Conservation (phyloP, 2,113 vertebrate genomes). For the Morone saxatilis region DNA sequence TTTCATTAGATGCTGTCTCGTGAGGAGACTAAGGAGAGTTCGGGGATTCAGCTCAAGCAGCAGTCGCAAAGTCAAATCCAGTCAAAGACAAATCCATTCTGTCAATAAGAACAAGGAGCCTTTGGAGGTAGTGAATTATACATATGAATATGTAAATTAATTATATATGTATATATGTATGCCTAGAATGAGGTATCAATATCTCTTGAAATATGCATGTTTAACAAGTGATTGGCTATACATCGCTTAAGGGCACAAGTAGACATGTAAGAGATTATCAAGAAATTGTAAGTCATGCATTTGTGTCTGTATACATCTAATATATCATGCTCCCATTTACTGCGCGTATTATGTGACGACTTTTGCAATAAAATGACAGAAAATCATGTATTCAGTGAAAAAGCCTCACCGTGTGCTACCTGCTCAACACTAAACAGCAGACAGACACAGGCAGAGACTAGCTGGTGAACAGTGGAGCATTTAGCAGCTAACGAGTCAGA, state of each 20-base stretch:
- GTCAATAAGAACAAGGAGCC: constrained; percentile 58
- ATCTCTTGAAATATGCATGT: constrained; percentile 47
- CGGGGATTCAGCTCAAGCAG: constrained; percentile 61
- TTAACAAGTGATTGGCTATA: constrained; percentile 21
- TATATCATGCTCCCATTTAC: neutral
- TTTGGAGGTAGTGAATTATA: constrained; percentile 57
- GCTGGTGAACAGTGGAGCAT: neutral
- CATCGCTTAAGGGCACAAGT: neutral
- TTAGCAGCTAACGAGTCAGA: neutral
- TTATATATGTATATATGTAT: constrained; percentile 32
- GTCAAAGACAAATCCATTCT: constrained; percentile 79
- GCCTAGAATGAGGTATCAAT: constrained; percentile 15
- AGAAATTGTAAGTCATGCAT: neutral
- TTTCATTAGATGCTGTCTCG: constrained; percentile 81
- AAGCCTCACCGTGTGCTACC: no score
- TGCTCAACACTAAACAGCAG: neutral
- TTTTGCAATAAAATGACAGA: neutral
- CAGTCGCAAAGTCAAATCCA: constrained; percentile 76
- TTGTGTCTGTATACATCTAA: neutral
- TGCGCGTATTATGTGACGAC: neutral
- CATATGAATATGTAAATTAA: constrained; percentile 50
- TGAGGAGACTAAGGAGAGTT: constrained; percentile 66
- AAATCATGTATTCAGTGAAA: neutral
- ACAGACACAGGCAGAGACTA: neutral
- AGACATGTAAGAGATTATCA: neutral